These are phyloP conservation scores for Orgyia antiqua DNA, from an alignment of 2,888 invertebrate genomes.

Conservation along the genomic window DNA sequence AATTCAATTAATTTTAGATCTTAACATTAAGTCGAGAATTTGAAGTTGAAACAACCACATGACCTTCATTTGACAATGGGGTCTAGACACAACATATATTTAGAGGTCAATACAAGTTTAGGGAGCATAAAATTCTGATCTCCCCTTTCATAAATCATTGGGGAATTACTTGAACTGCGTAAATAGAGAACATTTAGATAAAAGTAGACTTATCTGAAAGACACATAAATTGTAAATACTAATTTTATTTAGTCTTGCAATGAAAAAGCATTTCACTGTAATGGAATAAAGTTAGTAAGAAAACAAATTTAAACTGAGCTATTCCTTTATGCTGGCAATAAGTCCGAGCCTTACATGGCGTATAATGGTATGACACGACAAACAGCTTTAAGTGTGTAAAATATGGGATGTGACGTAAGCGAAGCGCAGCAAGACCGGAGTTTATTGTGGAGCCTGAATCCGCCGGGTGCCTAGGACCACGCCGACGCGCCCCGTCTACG, in stretches of 20 bases:
- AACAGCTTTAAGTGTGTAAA: conserved; percentile 77
- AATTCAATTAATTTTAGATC: no score
- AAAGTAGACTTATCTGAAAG: conserved; percentile 30
- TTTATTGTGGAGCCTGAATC: conserved; percentile 55
- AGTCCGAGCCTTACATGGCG: conserved; percentile 71
- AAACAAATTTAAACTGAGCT: conserved; percentile 74
- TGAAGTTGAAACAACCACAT: not conserved
- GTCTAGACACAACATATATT: conserved; percentile 5
- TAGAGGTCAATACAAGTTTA: conserved; percentile 16
- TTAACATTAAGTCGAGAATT: not conserved
- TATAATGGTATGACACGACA: conserved; percentile 78
- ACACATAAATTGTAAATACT: conserved; percentile 44
- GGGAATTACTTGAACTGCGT: conserved; percentile 36
- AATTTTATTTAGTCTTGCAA: conserved; percentile 49
- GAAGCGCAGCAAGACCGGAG: conserved; percentile 58
- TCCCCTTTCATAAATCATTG: conserved; percentile 6
- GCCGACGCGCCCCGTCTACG: conserved; percentile 31
- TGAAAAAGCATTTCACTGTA: conserved; percentile 59
- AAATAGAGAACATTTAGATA: conserved; percentile 27
- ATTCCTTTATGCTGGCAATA: conserved; percentile 64
- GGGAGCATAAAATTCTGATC: conserved; percentile 21
- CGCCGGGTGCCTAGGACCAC: conserved; percentile 45
- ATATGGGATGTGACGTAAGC: conserved; percentile 70
- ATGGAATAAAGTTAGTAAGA: conserved; percentile 59
- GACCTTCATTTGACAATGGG: not conserved